These are phyloP conservation scores for Cydia splendana DNA, from an alignment of 1,140 invertebrate species.

Conservation along the genomic window DNA sequence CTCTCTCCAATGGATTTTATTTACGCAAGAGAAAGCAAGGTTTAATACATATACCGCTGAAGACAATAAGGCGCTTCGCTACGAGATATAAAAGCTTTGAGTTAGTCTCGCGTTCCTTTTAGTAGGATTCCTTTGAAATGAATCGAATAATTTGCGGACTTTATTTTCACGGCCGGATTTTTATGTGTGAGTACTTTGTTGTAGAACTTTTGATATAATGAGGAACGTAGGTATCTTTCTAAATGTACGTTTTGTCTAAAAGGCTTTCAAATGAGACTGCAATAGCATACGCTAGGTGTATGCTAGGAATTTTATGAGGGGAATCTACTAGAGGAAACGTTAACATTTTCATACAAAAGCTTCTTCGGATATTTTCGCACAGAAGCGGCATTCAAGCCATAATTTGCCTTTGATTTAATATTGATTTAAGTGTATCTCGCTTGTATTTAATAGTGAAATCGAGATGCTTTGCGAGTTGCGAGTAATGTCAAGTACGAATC, in stretches of 20 bases:
- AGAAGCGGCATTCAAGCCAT: too few species aligned
- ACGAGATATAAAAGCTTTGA: conserved; percentile 79
- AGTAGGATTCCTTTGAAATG: conserved; percentile 78
- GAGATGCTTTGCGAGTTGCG: too few species aligned
- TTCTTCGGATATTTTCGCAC: neutral
- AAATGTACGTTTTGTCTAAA: conserved; percentile 1
- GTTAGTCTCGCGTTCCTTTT: conserved; percentile 75
- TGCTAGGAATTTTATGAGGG: neutral
- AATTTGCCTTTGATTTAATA: too few species aligned
- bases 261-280: conserved; percentile 1
- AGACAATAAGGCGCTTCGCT: conserved; percentile 75
- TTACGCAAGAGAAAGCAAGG: conserved; percentile 77
- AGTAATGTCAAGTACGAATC: too few species aligned
- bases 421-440: too few species aligned
- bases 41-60: conserved; percentile 75
- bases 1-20: conserved; percentile 76
- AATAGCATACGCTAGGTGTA: neutral
- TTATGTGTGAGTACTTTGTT: conserved; percentile 66
- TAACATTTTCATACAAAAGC: neutral
- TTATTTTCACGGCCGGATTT: conserved; percentile 67
- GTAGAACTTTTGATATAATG: conserved; percentile 60
- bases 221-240: conserved; percentile 41
- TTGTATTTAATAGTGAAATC: too few species aligned
- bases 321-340: neutral
- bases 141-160: conserved; percentile 77